Base-by-base conservation (phyloP, 2,797 vertebrate species). In the Aythya fuligula region DNA sequence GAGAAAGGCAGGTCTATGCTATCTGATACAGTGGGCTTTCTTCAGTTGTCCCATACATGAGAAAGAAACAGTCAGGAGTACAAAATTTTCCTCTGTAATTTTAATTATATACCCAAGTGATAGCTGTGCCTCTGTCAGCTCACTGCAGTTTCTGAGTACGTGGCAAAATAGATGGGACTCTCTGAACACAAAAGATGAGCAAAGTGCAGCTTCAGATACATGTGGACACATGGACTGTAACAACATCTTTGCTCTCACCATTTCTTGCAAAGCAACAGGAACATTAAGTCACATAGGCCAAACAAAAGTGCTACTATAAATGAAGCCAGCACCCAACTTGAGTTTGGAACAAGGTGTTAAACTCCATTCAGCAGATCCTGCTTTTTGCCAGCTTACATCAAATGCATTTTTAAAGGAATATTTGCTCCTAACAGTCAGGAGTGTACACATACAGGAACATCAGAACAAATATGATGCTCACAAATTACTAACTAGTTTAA, bases 371-470 rank as follows among this genome's bases (percentile, higher is more conserved):
- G 45, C 60, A 89, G 14, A 78, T 7, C 13, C 22, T 75, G 30
- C 7, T 66, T 24, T 85, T 75, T 75, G 47, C 60, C 0, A 0
- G 16, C 45, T 74, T 36, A 39, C 4, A 69, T 47, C n/a, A 85
- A 60, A 43, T 8, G 24, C 10, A 16, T 54, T 51, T 89, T 85
- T 21, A 75, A 80, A 95, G n/a, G 36, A 73, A 3, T 60, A 76
- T 64, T 88, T 93, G 61, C 38, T 65, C 41, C 67, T 78, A 92
- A 71, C 22, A 76, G 13, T 86, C 72, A 89, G 57, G 43, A 39
- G 51, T 0, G 2, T 51, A 78, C 5, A 58, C 43, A 51, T 2
- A 34, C 4, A 81, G 32, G 21, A 89, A 69, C 30, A 90, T 10
- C 72, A 85, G 69, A 89, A 80, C 16, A 66, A 32, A 84, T 8